Base-by-base conservation (phyloP, 2,888 invertebrate species). In the Noctua janthina region DNA sequence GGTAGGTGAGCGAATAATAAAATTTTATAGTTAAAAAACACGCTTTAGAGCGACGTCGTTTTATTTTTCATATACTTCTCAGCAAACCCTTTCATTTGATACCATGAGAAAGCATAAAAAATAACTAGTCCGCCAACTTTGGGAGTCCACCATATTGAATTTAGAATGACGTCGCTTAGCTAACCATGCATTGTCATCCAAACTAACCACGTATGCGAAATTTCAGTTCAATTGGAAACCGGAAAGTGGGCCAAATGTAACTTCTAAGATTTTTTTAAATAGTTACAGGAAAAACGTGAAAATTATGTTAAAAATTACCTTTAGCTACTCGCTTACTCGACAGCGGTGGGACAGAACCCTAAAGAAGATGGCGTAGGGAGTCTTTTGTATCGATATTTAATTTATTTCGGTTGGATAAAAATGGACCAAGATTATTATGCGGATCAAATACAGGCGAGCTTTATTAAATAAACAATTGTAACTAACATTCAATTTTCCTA, bases 311-410 rank as follows among this genome's bases (percentile, higher is more conserved):
- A 23, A 59, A 59, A 4, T 11, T n/a, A 2, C 13, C n/a, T 5
- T n/a, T 56, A 11, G 2, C 56, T 10, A 56, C 20, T 54, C 56
- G 56, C 62, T 29, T 29, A 29, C 6, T 17, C 29, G 7, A 35
- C 3, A 35, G 20, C 64, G 1, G 17, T 64, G 8, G 64, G 35
- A 35, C 64, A 17, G 10, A 20, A 20, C 4, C 35, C 20, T 64
- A 35, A 35, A 35, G 1, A 35, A 35, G 2, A 11, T 6, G 54
- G 17, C 11, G 35, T n/a, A 11, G 29, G 29, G 1, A 7, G 49
- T n/a, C 11, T 72, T 62, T 43, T 3, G 8, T 62, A 81, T 62
- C 10, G 51, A 54, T 67, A 43, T 68, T 79, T 43, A n/a, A 54
- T 81, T 80, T 43, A 62, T 35, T n/a, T 62, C 23, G 17, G 35